Evolutionary conservation across 1,140 invertebrate species (phyloP).

Genomic region (Hycleus phaleratus): DNA sequence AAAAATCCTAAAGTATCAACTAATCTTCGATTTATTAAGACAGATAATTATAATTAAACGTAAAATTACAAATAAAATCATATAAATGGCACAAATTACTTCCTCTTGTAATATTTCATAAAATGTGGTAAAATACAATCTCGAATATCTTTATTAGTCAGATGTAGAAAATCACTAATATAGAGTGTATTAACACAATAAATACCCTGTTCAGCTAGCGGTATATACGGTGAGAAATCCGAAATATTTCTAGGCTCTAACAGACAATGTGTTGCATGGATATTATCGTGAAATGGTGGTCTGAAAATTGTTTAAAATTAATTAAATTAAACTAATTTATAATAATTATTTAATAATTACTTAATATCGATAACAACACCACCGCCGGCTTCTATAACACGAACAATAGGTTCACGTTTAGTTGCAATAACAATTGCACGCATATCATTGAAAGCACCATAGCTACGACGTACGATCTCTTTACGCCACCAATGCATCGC

Average conservation of each 20-base stretch:
- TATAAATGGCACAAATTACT: no score
- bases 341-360: background rate
- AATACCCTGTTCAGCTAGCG: conserved; percentile 34
- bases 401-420: conserved; percentile 54
- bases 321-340: background rate
- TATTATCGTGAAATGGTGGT: conserved; percentile 29
- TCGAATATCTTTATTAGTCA: conserved; percentile 17
- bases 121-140: conserved; percentile 21
- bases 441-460: conserved; percentile 60
- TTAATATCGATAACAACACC: conserved; percentile 52
- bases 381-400: conserved; percentile 64
- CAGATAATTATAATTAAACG: no score
- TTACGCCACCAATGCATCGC: conserved; percentile 60
- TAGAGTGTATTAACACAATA: conserved; percentile 33
- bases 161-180: conserved; percentile 31
- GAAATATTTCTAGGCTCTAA: conserved; percentile 27
- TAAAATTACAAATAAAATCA: no score
- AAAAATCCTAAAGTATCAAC: no score
- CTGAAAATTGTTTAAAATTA: conserved; percentile 20
- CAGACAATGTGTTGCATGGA: conserved; percentile 36
- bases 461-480: conserved; percentile 37
- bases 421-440: conserved; percentile 60
- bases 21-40: no score
- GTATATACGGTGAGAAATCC: conserved; percentile 24
- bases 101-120: conserved; percentile 11